Evolutionary conservation across 2,888 invertebrate species (phyloP), one percentile per base, ranked within the genome.

Genomic region (Plutella xylostella): DNA sequence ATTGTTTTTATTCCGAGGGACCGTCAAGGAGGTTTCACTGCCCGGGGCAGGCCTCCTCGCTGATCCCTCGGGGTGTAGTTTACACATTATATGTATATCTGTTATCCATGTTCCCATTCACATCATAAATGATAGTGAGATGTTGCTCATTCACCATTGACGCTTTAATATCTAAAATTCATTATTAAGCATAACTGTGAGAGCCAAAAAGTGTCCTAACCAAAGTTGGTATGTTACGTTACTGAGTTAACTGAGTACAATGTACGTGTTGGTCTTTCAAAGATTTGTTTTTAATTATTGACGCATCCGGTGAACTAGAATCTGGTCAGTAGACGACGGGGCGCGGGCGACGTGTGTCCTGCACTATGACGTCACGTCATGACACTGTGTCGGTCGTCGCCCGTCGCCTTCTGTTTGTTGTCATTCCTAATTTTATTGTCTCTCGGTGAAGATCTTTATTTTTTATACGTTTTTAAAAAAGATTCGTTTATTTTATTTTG

Each of bases 381-480:
- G n/a, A n/a, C n/a, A n/a, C n/a, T n/a, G n/a, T n/a, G n/a, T n/a
- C n/a, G n/a, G n/a, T n/a, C n/a, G n/a, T n/a, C n/a, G n/a, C n/a
- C n/a, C n/a, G n/a, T n/a, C n/a, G n/a, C n/a, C n/a, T 63, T 34
- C 11, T 12, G n/a, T 28, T 37, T 65, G 55, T 58, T 55, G 68
- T 74, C 79, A 80, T 82, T 80, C 80, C 79, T 77, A 52, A 61
- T 68, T 68, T n/a, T n/a, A n/a, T n/a, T n/a, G n/a, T 73, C 64
- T 73, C 72, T 70, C 72, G 65, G 65, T 66, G 61, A 73, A 79
- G 76, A 83, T 80, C 78, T 83, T 83, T 83, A 80, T 80, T 83
- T 80, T 83, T 78, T 80, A 78, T 74, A 78, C 71, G 66, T 78
- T 80, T 78, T 59, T 66, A 60, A 60, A 60, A 22, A 39, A 14